Evolutionary conservation across 2,797 vertebrate species (phyloP), one percentile per base, ranked within the genome.

Genomic region (Basileuterus tristriatus): DNA sequence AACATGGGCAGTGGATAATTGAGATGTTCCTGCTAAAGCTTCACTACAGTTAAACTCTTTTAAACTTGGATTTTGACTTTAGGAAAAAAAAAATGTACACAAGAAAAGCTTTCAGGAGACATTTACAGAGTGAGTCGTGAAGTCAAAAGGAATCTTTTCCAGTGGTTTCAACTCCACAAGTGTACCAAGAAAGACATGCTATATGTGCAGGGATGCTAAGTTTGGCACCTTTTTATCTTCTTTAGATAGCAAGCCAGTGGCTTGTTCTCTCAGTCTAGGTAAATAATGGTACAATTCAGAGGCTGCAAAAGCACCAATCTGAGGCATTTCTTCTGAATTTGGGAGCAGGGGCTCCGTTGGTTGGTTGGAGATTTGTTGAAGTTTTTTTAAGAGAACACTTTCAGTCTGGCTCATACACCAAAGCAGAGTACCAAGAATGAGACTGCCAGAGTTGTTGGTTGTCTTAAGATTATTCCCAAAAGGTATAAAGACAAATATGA

Each of bases 261-360:
- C 9, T 67, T 41, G 3, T 37, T 74, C 67, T 44, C 36, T 67
- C 41, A 52, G 7, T 32, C 27, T 75, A 21, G 26, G n/a, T 71
- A 76, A 81, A 64, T 5, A 44, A 15, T 13, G 9, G 22, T 15
- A n/a, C 39, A 39, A 24, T 34, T 55, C 15, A 56, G 27, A 32
- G 63, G 3, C 44, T 39, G 15, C 9, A 81, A 64, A 85, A 74
- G 29, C 34, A 74, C 23, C 37, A 14, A 43, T 46, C 10, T 76
- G 46, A 47, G 62, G 41, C 6, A 49, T 87, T 80, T 34, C 49
- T 78, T 81, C 44, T 39, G 44, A 52, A 17, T 74, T 83, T 67
- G 41, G 20, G 9, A 18, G 2, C 0, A 1, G 6, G 3, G 53
- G 21, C 1, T 21, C 43, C 13, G 11, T 64, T 21, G 34, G 11